Conservation (phyloP, 2,888 invertebrate genomes). For the Erebia ligea region DNA sequence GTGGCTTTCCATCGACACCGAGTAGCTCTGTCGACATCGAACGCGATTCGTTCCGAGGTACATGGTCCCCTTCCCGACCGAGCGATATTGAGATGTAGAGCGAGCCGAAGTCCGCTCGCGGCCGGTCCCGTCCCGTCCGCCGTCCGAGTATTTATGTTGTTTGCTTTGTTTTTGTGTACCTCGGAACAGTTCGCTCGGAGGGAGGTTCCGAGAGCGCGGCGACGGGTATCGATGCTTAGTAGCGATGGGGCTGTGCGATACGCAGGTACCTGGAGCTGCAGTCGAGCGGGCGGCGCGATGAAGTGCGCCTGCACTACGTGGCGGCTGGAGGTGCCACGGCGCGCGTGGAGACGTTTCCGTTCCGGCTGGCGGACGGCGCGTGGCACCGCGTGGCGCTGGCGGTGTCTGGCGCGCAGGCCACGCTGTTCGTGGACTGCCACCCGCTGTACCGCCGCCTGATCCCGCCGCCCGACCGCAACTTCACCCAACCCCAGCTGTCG, state of each 20-base stretch:
- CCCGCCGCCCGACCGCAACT: constrained; percentile 90
- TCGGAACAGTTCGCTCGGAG: constrained; percentile 79
- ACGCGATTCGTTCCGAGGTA: constrained; percentile 84
- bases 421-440: constrained; percentile 93
- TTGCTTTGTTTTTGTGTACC: constrained; percentile 82
- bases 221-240: constrained; percentile 44
- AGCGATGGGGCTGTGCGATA: constrained; percentile 54
- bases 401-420: constrained; percentile 92
- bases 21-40: constrained; percentile 64
- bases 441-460: constrained; percentile 92
- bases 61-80: constrained; percentile 82
- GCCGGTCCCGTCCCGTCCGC: constrained; percentile 63
- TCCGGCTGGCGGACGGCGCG: constrained; percentile 92
- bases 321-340: constrained; percentile 85
- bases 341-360: constrained; percentile 93
- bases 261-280: constrained; percentile 94
- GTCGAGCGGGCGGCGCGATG: constrained; percentile 94
- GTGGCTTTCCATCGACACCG: constrained; percentile 62
- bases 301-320: constrained; percentile 92
- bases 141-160: constrained; percentile 73
- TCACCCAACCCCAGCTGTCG: constrained; percentile 87
- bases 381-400: constrained; percentile 95
- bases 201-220: constrained; percentile 54
- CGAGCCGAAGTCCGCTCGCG: constrained; percentile 75
- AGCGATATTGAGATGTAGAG: constrained; percentile 84